Conservation (phyloP, 2,888 invertebrate species). For the Onthophagus sagittarius region DNA sequence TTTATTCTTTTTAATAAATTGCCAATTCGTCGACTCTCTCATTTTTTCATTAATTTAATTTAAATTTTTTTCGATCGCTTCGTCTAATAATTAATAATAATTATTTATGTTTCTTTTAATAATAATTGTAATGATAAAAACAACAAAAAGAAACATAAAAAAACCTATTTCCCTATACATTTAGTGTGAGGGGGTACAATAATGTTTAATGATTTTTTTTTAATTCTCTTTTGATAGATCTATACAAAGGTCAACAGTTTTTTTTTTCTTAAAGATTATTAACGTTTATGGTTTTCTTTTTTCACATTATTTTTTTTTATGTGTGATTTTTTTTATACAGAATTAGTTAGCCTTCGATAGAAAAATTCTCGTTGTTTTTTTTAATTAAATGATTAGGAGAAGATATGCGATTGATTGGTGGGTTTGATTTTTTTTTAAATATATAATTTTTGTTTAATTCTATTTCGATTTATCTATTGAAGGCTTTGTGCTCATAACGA, state of each 20-base stretch:
- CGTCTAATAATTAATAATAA: not conserved
- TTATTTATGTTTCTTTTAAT: not conserved
- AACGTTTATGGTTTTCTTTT: not conserved
- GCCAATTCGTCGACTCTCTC: conserved; percentile 1
- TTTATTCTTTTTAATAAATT: not conserved
- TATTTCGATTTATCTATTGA: not conserved
- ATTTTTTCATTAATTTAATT: conserved; percentile 5
- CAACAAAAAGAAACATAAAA: not conserved
- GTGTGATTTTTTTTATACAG: not conserved
- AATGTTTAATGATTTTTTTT: not conserved
- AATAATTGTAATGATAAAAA: not conserved
- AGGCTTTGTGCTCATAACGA: not conserved
- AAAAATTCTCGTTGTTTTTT: not conserved
- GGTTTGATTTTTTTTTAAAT: no score
- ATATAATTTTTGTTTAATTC: no score
- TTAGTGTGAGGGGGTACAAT: not conserved
- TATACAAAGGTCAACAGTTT: conserved; percentile 13
- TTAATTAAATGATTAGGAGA: not conserved
- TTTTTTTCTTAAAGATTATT: not conserved
- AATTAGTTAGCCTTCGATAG: not conserved
- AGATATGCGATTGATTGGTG: not conserved
- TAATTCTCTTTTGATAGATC: not conserved
- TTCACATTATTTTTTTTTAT: not conserved
- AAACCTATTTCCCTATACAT: conserved; percentile 4
- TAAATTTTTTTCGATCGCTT: not conserved